Conservation (phyloP, 2,888 invertebrate genomes). For the Eristalis tenax region DNA sequence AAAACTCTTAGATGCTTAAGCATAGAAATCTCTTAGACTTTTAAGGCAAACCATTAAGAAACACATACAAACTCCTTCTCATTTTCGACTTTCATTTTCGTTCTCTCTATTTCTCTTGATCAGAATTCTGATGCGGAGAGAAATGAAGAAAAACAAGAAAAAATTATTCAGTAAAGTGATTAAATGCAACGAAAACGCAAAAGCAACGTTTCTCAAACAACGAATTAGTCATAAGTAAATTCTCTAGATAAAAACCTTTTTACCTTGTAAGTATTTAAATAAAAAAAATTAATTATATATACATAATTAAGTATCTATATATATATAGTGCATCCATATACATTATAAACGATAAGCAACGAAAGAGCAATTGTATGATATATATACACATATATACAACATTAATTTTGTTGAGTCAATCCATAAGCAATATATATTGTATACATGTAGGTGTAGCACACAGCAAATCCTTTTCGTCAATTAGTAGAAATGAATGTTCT, state of each 20-base stretch:
- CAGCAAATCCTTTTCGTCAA: constrained; percentile 71
- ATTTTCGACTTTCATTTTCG: constrained; percentile 49
- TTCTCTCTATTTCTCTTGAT: constrained; percentile 73
- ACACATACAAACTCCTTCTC: constrained; percentile 33
- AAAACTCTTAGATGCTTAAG: constrained; percentile 69
- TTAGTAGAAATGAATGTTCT: constrained; percentile 62
- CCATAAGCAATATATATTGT: constrained; percentile 60
- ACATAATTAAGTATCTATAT: constrained; percentile 26
- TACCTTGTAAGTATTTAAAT: constrained; percentile 53
- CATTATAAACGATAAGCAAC: constrained; percentile 49
- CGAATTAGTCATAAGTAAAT: constrained; percentile 81
- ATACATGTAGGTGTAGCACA: constrained; percentile 30
- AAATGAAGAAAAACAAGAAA: constrained; percentile 43
- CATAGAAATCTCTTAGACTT: constrained; percentile 64
- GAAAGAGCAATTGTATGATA: constrained; percentile 63
- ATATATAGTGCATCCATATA: constrained; percentile 33
- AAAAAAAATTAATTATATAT: constrained; percentile 37
- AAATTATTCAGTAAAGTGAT: constrained; percentile 78
- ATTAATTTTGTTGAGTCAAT: constrained; percentile 46
- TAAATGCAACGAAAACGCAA: constrained; percentile 76
- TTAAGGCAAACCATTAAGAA: constrained; percentile 47
- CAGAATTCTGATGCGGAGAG: constrained; percentile 77
- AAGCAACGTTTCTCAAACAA: constrained; percentile 82
- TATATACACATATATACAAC: constrained; percentile 30
- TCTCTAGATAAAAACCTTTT: constrained; percentile 58